Conservation (phyloP, 2,888 invertebrate genomes). For the Mechanitis messenoides region DNA sequence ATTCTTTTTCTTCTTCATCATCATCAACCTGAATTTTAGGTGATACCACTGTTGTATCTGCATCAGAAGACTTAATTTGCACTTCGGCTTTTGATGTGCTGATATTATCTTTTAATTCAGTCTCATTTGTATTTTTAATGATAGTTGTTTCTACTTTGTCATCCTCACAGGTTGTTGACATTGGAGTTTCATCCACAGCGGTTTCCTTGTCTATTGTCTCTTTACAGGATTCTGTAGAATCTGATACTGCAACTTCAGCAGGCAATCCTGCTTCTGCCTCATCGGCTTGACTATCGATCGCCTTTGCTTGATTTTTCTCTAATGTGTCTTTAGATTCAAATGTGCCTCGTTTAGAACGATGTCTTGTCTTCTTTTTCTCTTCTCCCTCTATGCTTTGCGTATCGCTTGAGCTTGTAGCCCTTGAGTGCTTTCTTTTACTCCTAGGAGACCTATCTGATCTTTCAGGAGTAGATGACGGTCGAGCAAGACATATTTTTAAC, state of each 20-base stretch:
- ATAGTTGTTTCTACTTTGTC: conserved; percentile 31
- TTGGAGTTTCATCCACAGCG: conserved; percentile 39
- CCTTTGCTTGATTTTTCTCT: conserved; percentile 43
- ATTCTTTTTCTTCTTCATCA: conserved; percentile 7
- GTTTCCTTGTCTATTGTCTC: conserved; percentile 18
- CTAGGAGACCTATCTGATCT: conserved; percentile 69
- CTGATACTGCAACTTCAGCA: conserved; percentile 20
- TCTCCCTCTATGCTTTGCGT: conserved; percentile 60
- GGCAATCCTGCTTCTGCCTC: conserved; percentile 43
- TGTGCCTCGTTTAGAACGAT: conserved; percentile 53
- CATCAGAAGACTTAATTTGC: conserved; percentile 35
- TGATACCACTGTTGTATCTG: conserved; percentile 52
- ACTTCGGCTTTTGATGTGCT: conserved; percentile 23
- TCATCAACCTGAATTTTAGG: conserved; percentile 38
- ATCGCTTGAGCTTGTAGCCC: conserved; percentile 70
- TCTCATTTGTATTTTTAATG: conserved; percentile 30
- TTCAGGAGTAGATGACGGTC: conserved; percentile 75
- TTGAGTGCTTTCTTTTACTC: conserved; percentile 69
- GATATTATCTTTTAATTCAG: conserved; percentile 20
- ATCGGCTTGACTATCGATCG: conserved; percentile 47
- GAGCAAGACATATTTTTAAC: conserved; percentile 79
- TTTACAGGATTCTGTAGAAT: conserved; percentile 19
- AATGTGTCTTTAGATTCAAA: conserved; percentile 55
- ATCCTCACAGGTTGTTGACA: conserved; percentile 58
- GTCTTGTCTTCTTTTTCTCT: conserved; percentile 66